Base-by-base conservation (phyloP, 2,888 invertebrate species). In the Seira ritae region DNA sequence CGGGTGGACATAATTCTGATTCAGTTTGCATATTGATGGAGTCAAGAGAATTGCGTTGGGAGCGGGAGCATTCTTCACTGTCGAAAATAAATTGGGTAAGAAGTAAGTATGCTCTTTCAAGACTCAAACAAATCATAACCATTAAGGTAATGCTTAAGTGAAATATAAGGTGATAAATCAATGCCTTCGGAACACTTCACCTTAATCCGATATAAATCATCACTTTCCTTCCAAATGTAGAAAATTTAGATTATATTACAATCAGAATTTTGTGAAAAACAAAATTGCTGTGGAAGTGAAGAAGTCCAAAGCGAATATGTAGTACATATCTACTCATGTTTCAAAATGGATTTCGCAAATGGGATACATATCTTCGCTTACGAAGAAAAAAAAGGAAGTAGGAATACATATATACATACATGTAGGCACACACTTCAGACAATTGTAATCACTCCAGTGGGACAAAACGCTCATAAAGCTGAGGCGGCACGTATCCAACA, bases 401-500 rank as follows among this genome's bases (percentile, higher is more conserved):
- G n/a, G 42, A 4, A 42, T 42, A 12, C 42, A 12, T 42, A 42
- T 8, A 12, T 42, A 42, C 12, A 42, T 42, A 12, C 6, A 42
- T 42, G 42, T 42, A 12, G 42, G 60, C 60, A 60, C 42, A 12
- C 42, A 42, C 42, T 42, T 6, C n/a, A n/a, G n/a, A n/a, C 12
- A 60, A 60, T 8, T 60, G 60, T 60, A 60, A 60, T 60, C 60
- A 60, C 60, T 60, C 60, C 60, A 60, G 60, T 60, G 60, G 60
- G 60, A 60, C 60, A 60, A 60, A 60, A 10, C 60, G 17, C 60
- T 60, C 60, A 60, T 60, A 60, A 60, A 60, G 60, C 17, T 60
- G 60, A n/a, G 3, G 17, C 17, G 17, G 60, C 60, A 60, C 60
- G 60, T 60, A 8, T 60, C 3, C 60, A 12, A n/a, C n/a, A 42